These are phyloP conservation scores for Amphiura filiformis DNA, from an alignment of 35 echinoderm and acorn worm genomes.

Conservation along the genomic window DNA sequence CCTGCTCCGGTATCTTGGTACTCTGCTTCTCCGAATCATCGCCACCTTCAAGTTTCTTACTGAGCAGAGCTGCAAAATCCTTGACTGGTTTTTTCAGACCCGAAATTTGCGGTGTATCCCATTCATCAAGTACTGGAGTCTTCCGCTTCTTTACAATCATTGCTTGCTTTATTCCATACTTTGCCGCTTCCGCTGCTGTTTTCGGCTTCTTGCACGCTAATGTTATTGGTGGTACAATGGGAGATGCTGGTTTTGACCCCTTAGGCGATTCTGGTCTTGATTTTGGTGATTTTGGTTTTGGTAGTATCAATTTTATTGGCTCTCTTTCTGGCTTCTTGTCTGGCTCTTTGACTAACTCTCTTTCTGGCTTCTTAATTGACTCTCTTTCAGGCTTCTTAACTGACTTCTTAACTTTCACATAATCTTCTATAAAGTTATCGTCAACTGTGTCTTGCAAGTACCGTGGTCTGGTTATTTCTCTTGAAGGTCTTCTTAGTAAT, in stretches of 20 bases:
- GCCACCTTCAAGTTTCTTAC: neutral
- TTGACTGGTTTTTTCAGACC: neutral
- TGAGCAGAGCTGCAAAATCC: neutral
- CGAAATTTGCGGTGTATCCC: neutral
- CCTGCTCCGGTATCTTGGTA: constrained; percentile 33
- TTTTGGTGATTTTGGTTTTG: neutral
- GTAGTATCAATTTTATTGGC: neutral
- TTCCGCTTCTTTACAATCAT: neutral
- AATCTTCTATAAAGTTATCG: too few relatives aligned
- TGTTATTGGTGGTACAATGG: neutral
- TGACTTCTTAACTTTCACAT: too few relatives aligned
- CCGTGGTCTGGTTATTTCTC: neutral
- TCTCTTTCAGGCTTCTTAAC: too few relatives aligned
- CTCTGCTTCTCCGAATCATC: neutral
- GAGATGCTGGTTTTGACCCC: neutral
- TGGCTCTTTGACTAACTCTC: too few relatives aligned
- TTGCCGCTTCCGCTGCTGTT: neutral
- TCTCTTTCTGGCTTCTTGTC: neutral
- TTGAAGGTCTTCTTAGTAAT: neutral
- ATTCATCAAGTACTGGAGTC: neutral
- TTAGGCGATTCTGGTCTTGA: neutral
- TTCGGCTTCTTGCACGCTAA: neutral
- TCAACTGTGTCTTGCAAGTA: neutral
- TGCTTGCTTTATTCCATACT: neutral
- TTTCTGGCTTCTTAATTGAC: too few relatives aligned